Base-by-base conservation (phyloP, 2,888 invertebrate species). In the Catocala sponsa region DNA sequence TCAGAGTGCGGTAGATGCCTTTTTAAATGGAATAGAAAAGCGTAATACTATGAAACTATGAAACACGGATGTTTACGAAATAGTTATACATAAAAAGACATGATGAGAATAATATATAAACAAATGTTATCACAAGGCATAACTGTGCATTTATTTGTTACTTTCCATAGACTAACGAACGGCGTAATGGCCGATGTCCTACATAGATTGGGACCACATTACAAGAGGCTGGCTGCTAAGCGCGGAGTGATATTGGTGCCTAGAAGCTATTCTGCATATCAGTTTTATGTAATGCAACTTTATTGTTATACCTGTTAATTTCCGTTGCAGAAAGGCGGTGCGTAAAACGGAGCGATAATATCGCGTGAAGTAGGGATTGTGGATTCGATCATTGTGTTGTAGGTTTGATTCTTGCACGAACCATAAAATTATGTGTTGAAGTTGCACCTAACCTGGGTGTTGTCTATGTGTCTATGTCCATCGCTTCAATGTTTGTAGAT, bases 161-260 rank as follows among this genome's bases (percentile, higher is more conserved):
- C 73, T 69, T 69, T 68, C 65, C 55, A 62, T 65, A 56, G 33
- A 44, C 62, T 63, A 66, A 68, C 60, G 48, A 66, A 48, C 38
- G 44, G 42, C 59, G 56, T 63, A 69, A 72, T 65, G 5, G 25
- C 10, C 15, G 76, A 74, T 76, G 70, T 7, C 32, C 76, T 43
- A 65, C 6, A 47, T 63, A 74, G 74, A 76, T 74, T 44, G 50
- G 25, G 25, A 33, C 5, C 15, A 47, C 25, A 56, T 48, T 48
- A 44, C 48, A 53, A 35, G 56, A 42, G 33, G 56, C 25, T 51
- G 50, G 33, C 41, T 13, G 9, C 13, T 59, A 5, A 38, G 43
- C 49, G 12, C 35, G 9, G 38, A 43, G 15, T 35, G 9, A 33
- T 49, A 38, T 49, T 38, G 15, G 49, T 41, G 33, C 33, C 59